Base-by-base conservation (phyloP, 2,888 invertebrate genomes). In the Pollenia griseotomentosa region DNA sequence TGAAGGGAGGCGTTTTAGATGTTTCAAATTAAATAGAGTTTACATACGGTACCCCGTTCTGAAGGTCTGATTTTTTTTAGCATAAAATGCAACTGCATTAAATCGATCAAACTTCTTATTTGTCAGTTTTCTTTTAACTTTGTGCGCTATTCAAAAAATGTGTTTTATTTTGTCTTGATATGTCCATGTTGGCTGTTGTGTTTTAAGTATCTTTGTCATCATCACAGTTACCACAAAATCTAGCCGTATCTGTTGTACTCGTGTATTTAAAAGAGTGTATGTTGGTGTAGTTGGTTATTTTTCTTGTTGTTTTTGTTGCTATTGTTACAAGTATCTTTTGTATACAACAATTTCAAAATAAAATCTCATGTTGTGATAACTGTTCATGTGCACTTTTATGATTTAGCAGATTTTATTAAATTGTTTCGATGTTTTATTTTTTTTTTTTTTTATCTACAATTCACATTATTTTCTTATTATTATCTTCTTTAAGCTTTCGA, bases 321-420 rank as follows among this genome's bases (percentile, higher is more conserved):
- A n/a, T 55, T 70, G 57, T 70, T 70, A 48, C 40, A 51, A 59
- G 14, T 75, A 75, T 44, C 59, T 61, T 59, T 48, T 48, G 23
- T 63, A 16, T 81, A 48, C 10, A 42, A 48, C 14, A n/a, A 51
- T 65, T 46, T 51, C 5, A 61, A 74, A 63, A 68, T 68, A 16
- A 79, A 75, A 79, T 80, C 79, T 71, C 79, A 73, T 85, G 85
- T 85, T 78, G 78, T 79, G 82, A 83, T 86, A 82, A 85, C 85
- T 68, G 59, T 48, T 42, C 74, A 65, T 78, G 44, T 78, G 55
- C 68, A 75, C 61, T 80, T 85, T 78, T 63, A 65, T 79, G 75
- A 82, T 77, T 74, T 68, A 68, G 78, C 75, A 74, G 66, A 71
- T 83, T 86, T 66, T 70, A 81, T 81, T 81, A 74, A 85, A 81